A percentile compares a stretch with the other conserved stretches of the same genome.
Evolutionary conservation across 2,888 invertebrate species (phyloP).

Genomic region (Branchellion lobata): DNA sequence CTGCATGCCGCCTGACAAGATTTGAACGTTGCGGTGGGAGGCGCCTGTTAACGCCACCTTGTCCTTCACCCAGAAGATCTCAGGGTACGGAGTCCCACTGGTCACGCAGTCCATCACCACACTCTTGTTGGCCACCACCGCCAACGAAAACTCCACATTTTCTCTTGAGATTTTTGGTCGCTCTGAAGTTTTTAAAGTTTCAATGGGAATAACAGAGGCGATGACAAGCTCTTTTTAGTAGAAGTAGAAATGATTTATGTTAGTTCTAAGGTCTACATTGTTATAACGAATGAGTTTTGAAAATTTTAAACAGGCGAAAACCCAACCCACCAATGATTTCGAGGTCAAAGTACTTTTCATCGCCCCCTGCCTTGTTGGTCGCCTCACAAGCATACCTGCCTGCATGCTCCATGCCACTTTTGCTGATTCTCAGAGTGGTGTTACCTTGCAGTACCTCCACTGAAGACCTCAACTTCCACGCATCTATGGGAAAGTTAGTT

Average conservation of each 20-base stretch:
- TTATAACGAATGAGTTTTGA: too few species aligned
- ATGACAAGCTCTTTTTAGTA: too few species aligned
- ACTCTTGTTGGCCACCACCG: slow-evolving; percentile 57
- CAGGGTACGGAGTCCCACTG: slow-evolving; percentile 58
- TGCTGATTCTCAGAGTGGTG: slow-evolving; percentile 55
- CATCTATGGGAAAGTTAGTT: too few species aligned
- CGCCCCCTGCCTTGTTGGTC: slow-evolving; percentile 67
- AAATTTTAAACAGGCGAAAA: too few species aligned
- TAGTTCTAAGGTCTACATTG: too few species aligned
- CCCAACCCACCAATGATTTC: slow-evolving; percentile 67
- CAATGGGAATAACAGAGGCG: neutral
- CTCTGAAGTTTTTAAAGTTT: slow-evolving; percentile 54
- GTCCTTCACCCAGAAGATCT: slow-evolving; percentile 58
- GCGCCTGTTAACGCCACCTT: slow-evolving; percentile 52
- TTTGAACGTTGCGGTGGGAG: slow-evolving; percentile 51
- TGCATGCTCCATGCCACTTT: slow-evolving; percentile 55
- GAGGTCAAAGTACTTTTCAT: slow-evolving; percentile 62
- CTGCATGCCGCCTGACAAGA: slow-evolving; percentile 56
- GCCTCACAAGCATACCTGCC: slow-evolving; percentile 66
- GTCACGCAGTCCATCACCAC: slow-evolving; percentile 59
- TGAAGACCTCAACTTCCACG: too few species aligned
- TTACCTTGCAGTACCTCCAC: slow-evolving; percentile 49
- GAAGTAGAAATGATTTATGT: too few species aligned
- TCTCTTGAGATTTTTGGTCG: slow-evolving; percentile 56
- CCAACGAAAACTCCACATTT: slow-evolving; percentile 53